Evolutionary conservation across 2,888 invertebrate genomes (phyloP).

Genomic region (Lasius platythorax): DNA sequence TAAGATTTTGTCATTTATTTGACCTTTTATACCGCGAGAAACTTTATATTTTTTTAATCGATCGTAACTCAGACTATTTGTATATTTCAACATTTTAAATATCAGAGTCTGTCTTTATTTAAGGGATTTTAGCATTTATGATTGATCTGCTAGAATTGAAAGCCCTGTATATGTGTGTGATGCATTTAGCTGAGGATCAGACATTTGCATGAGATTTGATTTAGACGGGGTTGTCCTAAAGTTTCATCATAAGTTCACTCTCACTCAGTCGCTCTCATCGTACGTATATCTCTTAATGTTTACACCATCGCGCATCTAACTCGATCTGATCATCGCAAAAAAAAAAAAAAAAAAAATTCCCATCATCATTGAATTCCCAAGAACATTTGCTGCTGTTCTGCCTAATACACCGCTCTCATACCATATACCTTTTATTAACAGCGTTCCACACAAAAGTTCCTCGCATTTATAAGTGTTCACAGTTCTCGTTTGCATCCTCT

Average conservation of each 20-base stretch:
- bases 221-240: constrained; percentile 32
- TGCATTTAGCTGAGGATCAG: constrained; percentile 53
- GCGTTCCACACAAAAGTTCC: constrained; percentile 41
- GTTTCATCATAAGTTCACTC: constrained; percentile 15
- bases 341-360: constrained; percentile 17
- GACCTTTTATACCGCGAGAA: not conserved
- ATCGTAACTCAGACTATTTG: not conserved
- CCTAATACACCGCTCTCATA: constrained; percentile 84
- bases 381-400: constrained; percentile 78
- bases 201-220: constrained; percentile 61
- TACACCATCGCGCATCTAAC: constrained; percentile 57
- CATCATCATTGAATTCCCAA: constrained; percentile 59
- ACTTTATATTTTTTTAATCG: not conserved
- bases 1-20: not conserved
- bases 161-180: constrained; percentile 24
- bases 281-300: constrained; percentile 32
- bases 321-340: constrained; percentile 50
- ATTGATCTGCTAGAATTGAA: constrained; percentile 38
- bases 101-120: not conserved
- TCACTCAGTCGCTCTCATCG: constrained; percentile 50
- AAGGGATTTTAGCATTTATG: not conserved
- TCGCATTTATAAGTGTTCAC: constrained; percentile 53
- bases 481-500: constrained; percentile 32
- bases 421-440: constrained; percentile 73
- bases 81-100: constrained; percentile 7